A percentile compares a stretch with the other conserved stretches of the same genome.
Conservation (phyloP, 1,140 invertebrate genomes). For the Telenomus remus region DNA sequence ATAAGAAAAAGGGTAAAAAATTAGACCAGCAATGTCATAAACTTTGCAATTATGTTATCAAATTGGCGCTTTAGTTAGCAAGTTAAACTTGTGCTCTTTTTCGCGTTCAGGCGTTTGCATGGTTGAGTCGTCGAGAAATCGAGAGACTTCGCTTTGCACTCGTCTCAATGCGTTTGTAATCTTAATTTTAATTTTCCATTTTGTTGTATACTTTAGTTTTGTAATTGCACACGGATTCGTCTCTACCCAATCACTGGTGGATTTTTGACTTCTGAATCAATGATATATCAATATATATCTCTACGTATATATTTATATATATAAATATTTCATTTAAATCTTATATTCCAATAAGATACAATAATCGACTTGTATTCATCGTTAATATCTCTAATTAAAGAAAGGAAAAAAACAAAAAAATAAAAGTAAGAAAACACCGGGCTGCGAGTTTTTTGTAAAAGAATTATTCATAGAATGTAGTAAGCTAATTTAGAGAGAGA, state of each 20-base stretch:
- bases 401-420: neutral
- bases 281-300: conserved; percentile 1
- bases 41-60: conserved; percentile 53
- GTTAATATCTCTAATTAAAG: conserved; percentile 14
- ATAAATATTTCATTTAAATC: conserved; percentile 2
- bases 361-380: conserved; percentile 10
- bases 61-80: conserved; percentile 40
- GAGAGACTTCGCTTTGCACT: conserved; percentile 12
- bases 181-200: conserved; percentile 21
- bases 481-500: conserved; percentile 43
- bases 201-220: conserved; percentile 17
- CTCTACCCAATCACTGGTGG: too few relatives aligned
- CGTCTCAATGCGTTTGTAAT: conserved; percentile 18
- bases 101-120: conserved; percentile 16
- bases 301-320: conserved; percentile 1
- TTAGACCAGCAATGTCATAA: conserved; percentile 60
- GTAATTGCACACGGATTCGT: conserved; percentile 15
- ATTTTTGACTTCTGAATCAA: too few relatives aligned
- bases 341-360: conserved; percentile 8
- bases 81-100: conserved; percentile 25
- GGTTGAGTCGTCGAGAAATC: neutral
- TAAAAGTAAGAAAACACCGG: conserved; percentile 18
- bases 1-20: conserved; percentile 30
- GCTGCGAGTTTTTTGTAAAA: conserved; percentile 45
- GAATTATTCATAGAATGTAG: conserved; percentile 35